Evolutionary conservation across 2,888 invertebrate genomes (phyloP).

Genomic region (Apomyelois bistriatella): DNA sequence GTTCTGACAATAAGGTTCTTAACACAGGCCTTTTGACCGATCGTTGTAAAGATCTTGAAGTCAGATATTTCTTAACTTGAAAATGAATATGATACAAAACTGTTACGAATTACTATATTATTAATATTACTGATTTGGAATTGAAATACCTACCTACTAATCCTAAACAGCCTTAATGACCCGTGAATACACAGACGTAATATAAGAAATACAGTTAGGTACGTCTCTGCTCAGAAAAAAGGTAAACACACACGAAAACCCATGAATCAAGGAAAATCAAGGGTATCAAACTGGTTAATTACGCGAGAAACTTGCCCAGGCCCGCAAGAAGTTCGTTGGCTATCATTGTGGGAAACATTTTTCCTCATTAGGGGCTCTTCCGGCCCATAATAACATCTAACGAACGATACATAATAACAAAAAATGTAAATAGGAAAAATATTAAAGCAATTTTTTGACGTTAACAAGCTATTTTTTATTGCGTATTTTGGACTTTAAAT

Average conservation of each 20-base stretch:
- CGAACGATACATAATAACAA: constrained; percentile 40
- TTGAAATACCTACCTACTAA: no score
- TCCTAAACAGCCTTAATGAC: neutral
- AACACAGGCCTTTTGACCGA: no score
- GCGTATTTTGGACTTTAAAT: no score
- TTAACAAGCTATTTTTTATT: constrained; percentile 15
- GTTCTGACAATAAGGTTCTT: no score
- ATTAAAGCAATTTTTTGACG: constrained; percentile 6
- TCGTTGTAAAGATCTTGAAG: no score
- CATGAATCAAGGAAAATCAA: constrained; percentile 40
- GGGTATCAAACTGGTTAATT: constrained; percentile 51
- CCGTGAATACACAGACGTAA: neutral
- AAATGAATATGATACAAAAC: no score
- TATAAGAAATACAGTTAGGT: constrained; percentile 6
- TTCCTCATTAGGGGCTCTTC: constrained; percentile 55
- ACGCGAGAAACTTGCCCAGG: constrained; percentile 44
- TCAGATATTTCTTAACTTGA: no score
- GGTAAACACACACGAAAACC: constrained; percentile 27
- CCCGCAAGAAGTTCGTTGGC: constrained; percentile 41
- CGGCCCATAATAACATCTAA: constrained; percentile 47
- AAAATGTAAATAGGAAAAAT: constrained; percentile 19
- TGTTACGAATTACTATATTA: no score
- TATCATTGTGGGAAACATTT: constrained; percentile 49
- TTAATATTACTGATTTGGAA: no score
- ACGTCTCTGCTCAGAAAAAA: neutral